Percentiles rank a stretch among this genome's conserved stretches.
These are phyloP conservation scores for Pomacea canaliculata DNA, from an alignment of 2,888 invertebrate genomes.

Conservation along the genomic window DNA sequence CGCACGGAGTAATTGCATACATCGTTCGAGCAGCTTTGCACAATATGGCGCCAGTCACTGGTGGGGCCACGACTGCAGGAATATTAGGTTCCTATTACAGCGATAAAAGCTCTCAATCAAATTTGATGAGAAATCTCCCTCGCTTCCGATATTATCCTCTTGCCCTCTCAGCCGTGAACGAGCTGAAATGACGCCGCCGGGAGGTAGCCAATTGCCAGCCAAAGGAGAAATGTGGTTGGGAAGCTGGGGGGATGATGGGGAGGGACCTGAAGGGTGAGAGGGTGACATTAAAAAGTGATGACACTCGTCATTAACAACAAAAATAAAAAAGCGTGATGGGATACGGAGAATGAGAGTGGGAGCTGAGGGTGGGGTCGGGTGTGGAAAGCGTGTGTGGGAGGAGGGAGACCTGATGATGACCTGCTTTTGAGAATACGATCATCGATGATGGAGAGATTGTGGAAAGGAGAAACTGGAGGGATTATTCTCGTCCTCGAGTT, in stretches of 20 bases:
- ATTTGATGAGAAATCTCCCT: neutral
- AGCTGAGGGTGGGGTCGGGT: too few relatives aligned
- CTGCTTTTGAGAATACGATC: too few relatives aligned
- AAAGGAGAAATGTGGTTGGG: neutral
- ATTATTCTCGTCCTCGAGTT: too few relatives aligned
- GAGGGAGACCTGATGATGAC: too few relatives aligned
- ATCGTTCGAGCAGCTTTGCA: neutral
- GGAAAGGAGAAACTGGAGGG: too few relatives aligned
- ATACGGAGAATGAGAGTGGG: too few relatives aligned
- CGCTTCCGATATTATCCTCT: constrained; percentile 15
- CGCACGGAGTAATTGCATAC: constrained; percentile 20
- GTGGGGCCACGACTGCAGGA: neutral
- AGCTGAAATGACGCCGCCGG: neutral
- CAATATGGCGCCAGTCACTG: constrained; percentile 6
- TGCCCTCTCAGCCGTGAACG: neutral
- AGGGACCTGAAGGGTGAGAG: too few relatives aligned
- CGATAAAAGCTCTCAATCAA: constrained; percentile 26
- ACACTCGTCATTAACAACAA: too few relatives aligned
- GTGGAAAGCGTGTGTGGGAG: too few relatives aligned
- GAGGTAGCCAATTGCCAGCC: neutral
- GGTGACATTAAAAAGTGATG: neutral
- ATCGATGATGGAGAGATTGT: too few relatives aligned
- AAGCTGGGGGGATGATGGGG: too few relatives aligned
- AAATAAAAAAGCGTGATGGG: too few relatives aligned
- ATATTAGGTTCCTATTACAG: constrained; percentile 24